These are phyloP conservation scores for Sphecodes monilicornis DNA, from an alignment of 2,888 invertebrate genomes.

Conservation along the genomic window DNA sequence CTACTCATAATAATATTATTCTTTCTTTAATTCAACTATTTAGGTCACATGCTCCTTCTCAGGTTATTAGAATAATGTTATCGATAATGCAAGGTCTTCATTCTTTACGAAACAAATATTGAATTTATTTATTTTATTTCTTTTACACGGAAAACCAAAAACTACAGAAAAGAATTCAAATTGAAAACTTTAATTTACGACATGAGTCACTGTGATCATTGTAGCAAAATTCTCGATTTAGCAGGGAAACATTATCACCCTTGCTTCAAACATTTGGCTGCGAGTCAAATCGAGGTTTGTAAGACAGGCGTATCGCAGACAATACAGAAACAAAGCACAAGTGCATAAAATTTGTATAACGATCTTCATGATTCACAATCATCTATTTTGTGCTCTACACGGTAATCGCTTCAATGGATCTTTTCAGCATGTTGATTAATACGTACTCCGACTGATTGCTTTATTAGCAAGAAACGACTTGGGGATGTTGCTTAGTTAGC, in stretches of 20 bases:
- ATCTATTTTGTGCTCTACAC: neutral
- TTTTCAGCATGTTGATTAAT: neutral
- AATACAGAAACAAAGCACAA: neutral
- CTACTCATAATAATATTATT: neutral
- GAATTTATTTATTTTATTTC: neutral
- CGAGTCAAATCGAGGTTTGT: conserved; percentile 42
- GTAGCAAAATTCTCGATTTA: conserved; percentile 36
- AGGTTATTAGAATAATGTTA: too few species aligned
- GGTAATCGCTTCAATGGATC: neutral
- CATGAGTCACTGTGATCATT: conserved; percentile 15
- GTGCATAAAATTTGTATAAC: neutral
- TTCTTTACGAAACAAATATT: neutral
- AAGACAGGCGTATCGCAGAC: neutral
- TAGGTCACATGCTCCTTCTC: too few species aligned
- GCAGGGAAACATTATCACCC: conserved; percentile 21
- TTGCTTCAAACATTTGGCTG: conserved; percentile 40
- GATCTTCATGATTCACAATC: neutral
- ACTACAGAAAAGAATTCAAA: neutral
- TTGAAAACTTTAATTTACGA: neutral
- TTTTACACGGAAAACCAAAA: too few species aligned
- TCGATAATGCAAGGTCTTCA: neutral
- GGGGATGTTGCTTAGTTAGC: neutral
- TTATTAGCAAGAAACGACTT: conserved; percentile 27
- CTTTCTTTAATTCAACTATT: too few species aligned
- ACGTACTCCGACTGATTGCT: neutral